Percentiles rank a stretch among this genome's conserved stretches.
These are phyloP conservation scores for Apostichopus californicus DNA, from an alignment of 35 echinoderm and acorn worm species.

Conservation along the genomic window DNA sequence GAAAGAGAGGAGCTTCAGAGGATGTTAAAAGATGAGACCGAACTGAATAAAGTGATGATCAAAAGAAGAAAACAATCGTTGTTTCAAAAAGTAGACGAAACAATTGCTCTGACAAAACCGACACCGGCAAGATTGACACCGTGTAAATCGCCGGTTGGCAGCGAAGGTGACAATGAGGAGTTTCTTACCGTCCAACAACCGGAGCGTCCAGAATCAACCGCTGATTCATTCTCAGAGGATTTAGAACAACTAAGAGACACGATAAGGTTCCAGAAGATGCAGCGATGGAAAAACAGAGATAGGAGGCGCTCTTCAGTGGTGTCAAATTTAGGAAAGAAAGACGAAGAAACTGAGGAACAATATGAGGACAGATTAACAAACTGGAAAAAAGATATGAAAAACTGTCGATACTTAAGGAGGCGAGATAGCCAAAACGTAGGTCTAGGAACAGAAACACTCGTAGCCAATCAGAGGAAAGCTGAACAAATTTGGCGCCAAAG, in stretches of 20 bases:
- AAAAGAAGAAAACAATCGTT: constrained; percentile 4
- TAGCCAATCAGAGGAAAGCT: background rate
- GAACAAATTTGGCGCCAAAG: constrained; percentile 20
- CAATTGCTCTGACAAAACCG: constrained; percentile 16
- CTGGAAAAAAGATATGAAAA: constrained; percentile 48
- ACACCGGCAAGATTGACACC: constrained; percentile 13
- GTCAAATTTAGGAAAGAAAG: background rate
- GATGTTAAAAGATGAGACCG: constrained; percentile 12
- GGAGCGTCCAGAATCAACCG: background rate
- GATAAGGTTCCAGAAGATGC: background rate
- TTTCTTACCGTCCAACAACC: background rate
- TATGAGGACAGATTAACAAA: constrained; percentile 18
- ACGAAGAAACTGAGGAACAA: constrained; percentile 11
- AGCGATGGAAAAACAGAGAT: constrained; percentile 18
- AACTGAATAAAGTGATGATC: constrained; percentile 36
- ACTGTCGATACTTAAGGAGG: constrained; percentile 26
- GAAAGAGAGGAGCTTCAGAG: background rate
- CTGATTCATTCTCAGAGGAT: constrained; percentile 27
- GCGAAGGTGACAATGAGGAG: background rate
- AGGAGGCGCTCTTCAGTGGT: constrained; percentile 32
- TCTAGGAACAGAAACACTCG: constrained; percentile 26
- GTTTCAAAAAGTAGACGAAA: constrained; percentile 40
- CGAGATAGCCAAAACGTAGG: constrained; percentile 5
- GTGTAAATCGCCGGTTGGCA: background rate
- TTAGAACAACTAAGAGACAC: constrained; percentile 22